Conservation (phyloP, 2,113 vertebrate species). For the Perognathus longimembris region DNA sequence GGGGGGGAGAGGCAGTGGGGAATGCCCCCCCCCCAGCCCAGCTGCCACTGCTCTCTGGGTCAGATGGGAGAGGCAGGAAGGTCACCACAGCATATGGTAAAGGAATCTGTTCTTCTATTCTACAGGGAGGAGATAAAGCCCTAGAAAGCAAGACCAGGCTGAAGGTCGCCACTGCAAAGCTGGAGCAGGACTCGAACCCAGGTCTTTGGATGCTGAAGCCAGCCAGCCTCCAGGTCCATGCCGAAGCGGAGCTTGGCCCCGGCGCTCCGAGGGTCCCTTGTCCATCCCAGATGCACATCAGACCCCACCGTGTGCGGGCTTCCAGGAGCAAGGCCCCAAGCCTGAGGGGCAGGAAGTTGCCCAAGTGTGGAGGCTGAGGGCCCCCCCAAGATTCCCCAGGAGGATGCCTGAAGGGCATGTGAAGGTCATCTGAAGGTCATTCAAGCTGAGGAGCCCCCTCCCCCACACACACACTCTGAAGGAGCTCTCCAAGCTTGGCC, state of each 20-base stretch:
- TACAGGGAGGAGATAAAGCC: neutral
- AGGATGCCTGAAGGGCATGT: neutral
- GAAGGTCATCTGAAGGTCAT: neutral
- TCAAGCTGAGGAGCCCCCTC: neutral
- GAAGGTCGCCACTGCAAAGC: neutral
- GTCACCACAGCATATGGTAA: neutral
- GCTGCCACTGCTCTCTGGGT: neutral
- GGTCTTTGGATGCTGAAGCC: too few relatives aligned
- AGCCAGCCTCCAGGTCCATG: too few relatives aligned
- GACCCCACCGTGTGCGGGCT: too few relatives aligned
- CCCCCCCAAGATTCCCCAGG: too few relatives aligned
- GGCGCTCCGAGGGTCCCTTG: neutral
- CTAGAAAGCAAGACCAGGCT: neutral
- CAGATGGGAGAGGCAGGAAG: neutral
- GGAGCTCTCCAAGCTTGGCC: neutral
- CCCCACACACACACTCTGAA: neutral
- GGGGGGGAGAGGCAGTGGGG: too few relatives aligned
- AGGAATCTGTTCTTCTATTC: neutral
- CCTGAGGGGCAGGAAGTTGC: neutral
- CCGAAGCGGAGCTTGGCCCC: neutral
- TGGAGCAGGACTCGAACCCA: neutral
- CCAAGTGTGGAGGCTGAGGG: too few relatives aligned
- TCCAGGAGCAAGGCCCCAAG: too few relatives aligned
- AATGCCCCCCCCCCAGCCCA: too few relatives aligned
- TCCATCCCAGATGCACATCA: neutral